phyloP scores from a whole-genome alignment of 2,113 vertebrate species.

The Ibidorhyncha struthersii region DNA sequence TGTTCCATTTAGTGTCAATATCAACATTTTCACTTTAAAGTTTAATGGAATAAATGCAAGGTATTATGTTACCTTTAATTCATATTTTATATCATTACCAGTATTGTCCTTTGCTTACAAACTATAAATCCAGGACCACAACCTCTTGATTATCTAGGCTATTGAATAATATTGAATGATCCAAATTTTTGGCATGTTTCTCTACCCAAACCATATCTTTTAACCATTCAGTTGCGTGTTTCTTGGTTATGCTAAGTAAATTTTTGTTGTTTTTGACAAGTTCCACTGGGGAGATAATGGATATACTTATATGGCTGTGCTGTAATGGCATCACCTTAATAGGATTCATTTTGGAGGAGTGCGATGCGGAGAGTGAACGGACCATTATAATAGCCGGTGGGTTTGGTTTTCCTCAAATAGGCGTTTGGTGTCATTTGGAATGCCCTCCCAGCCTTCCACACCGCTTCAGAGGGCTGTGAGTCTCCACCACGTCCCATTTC shows the following conservation, averaged over 20 bases:
- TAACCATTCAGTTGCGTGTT: not conserved
- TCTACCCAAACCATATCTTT: not conserved
- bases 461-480: not conserved
- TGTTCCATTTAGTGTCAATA: not conserved
- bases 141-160: not conserved
- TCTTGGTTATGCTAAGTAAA: not conserved
- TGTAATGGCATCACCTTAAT: not conserved
- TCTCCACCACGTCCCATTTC: not conserved
- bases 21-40: not conserved
- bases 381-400: fast-evolving
- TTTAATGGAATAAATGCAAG: not conserved
- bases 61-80: not conserved
- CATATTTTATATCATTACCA: not conserved
- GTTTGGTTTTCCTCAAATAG: not conserved
- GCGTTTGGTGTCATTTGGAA: not conserved
- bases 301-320: not conserved
- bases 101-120: not conserved
- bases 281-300: not conserved
- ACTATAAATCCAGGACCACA: not conserved
- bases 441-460: not conserved
- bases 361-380: not conserved
- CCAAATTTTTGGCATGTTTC: not conserved
- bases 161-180: no score
- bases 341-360: not conserved
- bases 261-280: not conserved